These are phyloP conservation scores for Acholoe squamosa DNA, from an alignment of 2,888 invertebrate genomes.

Conservation along the genomic window DNA sequence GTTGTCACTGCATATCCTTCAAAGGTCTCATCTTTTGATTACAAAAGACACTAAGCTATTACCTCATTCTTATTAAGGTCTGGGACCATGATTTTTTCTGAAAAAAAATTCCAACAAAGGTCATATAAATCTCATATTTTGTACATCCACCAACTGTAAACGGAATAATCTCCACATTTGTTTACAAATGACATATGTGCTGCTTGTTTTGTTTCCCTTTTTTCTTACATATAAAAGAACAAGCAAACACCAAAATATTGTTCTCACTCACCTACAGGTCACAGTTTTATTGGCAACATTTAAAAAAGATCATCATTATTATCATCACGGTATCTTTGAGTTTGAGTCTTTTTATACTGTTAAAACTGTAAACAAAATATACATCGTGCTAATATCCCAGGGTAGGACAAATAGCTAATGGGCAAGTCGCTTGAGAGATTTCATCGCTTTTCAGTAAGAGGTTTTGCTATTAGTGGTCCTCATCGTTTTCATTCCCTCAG, in stretches of 20 bases:
- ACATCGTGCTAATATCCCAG: background rate
- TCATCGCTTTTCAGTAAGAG: background rate
- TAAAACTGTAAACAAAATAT: slow-evolving; percentile 40
- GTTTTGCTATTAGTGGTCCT: background rate
- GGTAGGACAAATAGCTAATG: background rate
- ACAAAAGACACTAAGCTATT: no score
- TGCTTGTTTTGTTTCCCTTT: no score
- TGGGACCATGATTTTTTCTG: no score
- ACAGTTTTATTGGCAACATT: slow-evolving; percentile 60
- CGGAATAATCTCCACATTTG: no score
- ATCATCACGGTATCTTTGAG: background rate
- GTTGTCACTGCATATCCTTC: no score
- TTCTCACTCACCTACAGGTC: slow-evolving; percentile 58
- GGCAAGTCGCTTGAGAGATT: background rate
- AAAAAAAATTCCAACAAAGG: no score
- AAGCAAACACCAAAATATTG: slow-evolving; percentile 13
- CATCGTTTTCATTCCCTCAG: background rate
- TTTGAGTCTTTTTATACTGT: slow-evolving; percentile 3
- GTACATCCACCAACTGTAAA: no score
- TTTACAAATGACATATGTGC: no score
- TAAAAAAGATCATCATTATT: slow-evolving; percentile 20
- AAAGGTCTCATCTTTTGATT: no score
- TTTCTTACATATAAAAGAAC: background rate
- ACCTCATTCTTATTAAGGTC: no score
- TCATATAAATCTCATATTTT: no score